Evolutionary conservation across 2,113 vertebrate species (phyloP).

Genomic region (Lycaon pictus): DNA sequence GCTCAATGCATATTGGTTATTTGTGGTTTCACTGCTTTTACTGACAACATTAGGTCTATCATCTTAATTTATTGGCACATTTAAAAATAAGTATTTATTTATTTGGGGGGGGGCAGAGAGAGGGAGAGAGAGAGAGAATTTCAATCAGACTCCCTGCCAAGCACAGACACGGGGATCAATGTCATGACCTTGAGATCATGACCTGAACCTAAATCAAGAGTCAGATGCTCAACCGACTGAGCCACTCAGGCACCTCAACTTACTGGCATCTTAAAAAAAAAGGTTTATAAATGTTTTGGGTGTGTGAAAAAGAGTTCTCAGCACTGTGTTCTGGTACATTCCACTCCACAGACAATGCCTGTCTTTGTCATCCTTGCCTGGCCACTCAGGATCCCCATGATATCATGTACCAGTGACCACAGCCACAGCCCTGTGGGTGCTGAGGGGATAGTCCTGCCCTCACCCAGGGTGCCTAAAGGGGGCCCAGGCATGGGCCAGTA

Average conservation of each 20-base stretch:
- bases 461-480: neutral
- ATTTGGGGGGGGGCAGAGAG: neutral
- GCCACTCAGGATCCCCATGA: neutral
- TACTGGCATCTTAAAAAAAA: neutral
- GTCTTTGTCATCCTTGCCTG: neutral
- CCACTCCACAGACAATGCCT: neutral
- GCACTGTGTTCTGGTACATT: neutral
- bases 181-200: neutral
- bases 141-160: neutral
- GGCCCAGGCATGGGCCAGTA: neutral
- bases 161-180: neutral
- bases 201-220: neutral
- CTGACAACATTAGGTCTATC: neutral
- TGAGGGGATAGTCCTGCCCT: neutral
- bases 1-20: fast-evolving
- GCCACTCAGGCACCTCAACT: neutral
- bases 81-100: neutral
- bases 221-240: neutral
- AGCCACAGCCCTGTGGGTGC: neutral
- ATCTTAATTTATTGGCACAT: neutral
- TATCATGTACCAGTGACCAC: too few species aligned
- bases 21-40: too few species aligned
- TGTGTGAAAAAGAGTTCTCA: neutral
- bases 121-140: neutral
- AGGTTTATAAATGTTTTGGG: neutral